Base-by-base conservation (phyloP, 2,888 invertebrate genomes). In the Emesis russula region DNA sequence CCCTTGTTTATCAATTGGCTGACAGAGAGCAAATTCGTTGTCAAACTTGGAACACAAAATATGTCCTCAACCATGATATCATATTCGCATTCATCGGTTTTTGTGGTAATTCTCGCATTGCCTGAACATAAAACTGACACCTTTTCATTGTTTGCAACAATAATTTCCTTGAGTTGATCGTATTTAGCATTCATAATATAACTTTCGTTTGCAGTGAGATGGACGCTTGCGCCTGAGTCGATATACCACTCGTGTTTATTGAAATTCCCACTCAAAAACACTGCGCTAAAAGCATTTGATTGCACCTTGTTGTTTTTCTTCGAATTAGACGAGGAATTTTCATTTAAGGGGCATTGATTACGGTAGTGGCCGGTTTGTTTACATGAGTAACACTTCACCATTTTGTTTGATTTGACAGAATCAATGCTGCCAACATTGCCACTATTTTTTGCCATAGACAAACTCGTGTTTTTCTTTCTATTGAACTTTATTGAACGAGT, bases 121-220 rank as follows among this genome's bases (percentile, higher is more conserved):
- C 90, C 89, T 31, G 87, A 53, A 85, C 86, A 89, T 31, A 78
- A 66, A 5, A 88, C 89, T 76, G 77, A 58, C 36, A 87, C 53
- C 33, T 66, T 85, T 70, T 83, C 80, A 78, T 71, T 82, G 44
- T 91, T 88, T 31, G 87, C 92, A 76, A 92, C 85, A 25, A 78
- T 31, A 66, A 92, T 89, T 81, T 88, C 88, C 76, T 83, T 86
- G 7, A n/a, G 74, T 31, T 70, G 33, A 38, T 73, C 33, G 66
- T 85, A 44, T 25, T 25, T 18, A 2, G 41, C 80, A 76, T 85
- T 85, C 25, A n/a, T 31, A 6, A 85, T 18, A 53, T 63, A 76
- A 38, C 33, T 15, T 75, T 81, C 33, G 25, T 81, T 85, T 15
- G 80, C 9, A 3, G 75, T 71, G 1, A 85, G 3, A 53, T 88